Evolutionary conservation across 2,888 invertebrate genomes (phyloP).

Genomic region (Incurvaria masculella): DNA sequence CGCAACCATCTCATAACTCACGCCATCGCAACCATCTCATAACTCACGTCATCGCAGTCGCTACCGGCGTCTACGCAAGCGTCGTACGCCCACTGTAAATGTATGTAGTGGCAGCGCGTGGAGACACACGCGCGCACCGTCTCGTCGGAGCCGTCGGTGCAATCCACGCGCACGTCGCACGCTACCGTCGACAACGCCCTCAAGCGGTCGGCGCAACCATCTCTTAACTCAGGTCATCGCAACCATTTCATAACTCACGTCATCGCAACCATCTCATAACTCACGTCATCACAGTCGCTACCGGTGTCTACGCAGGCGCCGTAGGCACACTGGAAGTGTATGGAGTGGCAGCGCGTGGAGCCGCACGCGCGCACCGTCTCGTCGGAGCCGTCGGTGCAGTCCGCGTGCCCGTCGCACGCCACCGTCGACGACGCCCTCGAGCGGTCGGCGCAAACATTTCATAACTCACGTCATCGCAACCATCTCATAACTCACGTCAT

Average conservation of each 20-base stretch:
- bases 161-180: conserved; percentile 34
- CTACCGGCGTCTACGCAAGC: conserved; percentile 58
- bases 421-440: too few species aligned
- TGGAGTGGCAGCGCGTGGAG: conserved; percentile 2
- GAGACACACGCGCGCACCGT: conserved; percentile 30
- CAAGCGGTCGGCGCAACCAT: conserved; percentile 31
- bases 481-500: too few species aligned
- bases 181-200: conserved; percentile 24
- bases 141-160: conserved; percentile 39
- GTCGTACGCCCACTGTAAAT: conserved; percentile 61
- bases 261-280: too few species aligned
- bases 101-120: conserved; percentile 42
- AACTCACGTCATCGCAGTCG: conserved; percentile 43
- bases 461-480: too few species aligned
- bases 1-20: too few species aligned
- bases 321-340: conserved; percentile 11
- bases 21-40: too few species aligned
- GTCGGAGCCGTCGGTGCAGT: too few species aligned
- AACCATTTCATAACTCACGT: too few species aligned
- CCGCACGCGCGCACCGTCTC: conserved; percentile 37
- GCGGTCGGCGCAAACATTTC: too few species aligned
- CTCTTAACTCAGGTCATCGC: too few species aligned
- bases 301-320: conserved; percentile 21
- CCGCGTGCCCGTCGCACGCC: too few species aligned
- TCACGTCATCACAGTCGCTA: not conserved